Evolutionary conservation across 2,797 vertebrate genomes (phyloP), one percentile per base, ranked within the genome.

Genomic region (Neosilurus hyrtlii): DNA sequence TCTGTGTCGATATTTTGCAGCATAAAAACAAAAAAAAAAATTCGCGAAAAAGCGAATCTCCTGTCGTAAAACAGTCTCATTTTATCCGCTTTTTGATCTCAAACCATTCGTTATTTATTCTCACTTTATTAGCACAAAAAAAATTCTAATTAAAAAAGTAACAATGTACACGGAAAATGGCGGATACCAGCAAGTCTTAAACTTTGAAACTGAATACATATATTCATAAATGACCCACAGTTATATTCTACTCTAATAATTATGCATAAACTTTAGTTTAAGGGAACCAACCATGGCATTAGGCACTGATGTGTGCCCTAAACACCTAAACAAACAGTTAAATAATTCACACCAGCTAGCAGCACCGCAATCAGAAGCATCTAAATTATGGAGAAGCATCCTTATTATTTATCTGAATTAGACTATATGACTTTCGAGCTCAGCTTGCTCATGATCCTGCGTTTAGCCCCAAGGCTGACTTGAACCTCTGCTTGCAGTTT

Each of bases 381-480:
- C 85, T 90, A 51, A 26, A 63, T 78, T 63, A 78, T 92, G 90
- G 91, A 91, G 87, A 22, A 83, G 74, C 65, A 72, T 94, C 90
- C 88, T 24, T 62, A 94, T 94, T 91, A 93, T 94, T 94, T 68
- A 94, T 93, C 84, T 87, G 83, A 49, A 67, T 91, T 92, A 91
- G 85, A 85, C 86, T 87, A 90, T 30, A 73, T 12, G 26, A 74
- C 15, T 37, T 57, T 74, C 88, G 51, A 88, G 85, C 85, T 87
- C 80, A 83, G 66, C 84, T 85, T 84, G 79, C 79, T 73, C 80
- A 78, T 86, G 85, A 91, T 90, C 81, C 89, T 85, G 85, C 86
- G 83, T 90, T 92, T 87, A 89, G 84, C 88, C 89, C 74, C 82
- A 9, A 76, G 90, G 86, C 88, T 9, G 16, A 16, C 75, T 49